Percentiles rank a stretch among this genome's conserved stretches.
Evolutionary conservation across 2,113 vertebrate species (phyloP).

Genomic region (Chionodraco myersi): DNA sequence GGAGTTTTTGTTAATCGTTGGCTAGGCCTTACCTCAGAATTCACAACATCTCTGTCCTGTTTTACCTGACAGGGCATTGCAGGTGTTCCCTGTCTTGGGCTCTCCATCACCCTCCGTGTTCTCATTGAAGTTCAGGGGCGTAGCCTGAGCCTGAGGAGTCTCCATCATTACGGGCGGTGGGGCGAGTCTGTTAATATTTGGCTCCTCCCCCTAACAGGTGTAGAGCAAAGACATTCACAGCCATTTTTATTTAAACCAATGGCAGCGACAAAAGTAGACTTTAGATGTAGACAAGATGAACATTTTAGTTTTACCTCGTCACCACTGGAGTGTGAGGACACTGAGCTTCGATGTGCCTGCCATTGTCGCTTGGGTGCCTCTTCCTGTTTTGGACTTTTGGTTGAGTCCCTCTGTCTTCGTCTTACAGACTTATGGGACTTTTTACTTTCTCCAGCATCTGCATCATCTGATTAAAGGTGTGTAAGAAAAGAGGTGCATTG

Average conservation of each 20-base stretch:
- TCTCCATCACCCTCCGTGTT: slow-evolving; percentile 73
- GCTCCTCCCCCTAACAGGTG: slow-evolving; percentile 65
- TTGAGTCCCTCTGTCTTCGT: slow-evolving; percentile 68
- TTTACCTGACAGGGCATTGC: slow-evolving; percentile 92
- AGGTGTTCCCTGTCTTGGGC: slow-evolving; percentile 84
- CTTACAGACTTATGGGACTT: slow-evolving; percentile 78
- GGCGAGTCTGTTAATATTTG: slow-evolving; percentile 72
- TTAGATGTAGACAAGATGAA: background rate
- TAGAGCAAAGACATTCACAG: background rate
- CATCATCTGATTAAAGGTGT: slow-evolving; percentile 80
- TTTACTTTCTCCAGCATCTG: slow-evolving; percentile 83
- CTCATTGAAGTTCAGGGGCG: slow-evolving; percentile 54
- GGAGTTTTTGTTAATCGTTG: background rate
- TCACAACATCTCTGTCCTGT: rapidly evolving
- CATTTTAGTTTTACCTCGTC: slow-evolving; percentile 73
- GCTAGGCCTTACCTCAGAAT: background rate
- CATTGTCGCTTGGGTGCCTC: slow-evolving; percentile 69
- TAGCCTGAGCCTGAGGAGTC: slow-evolving; percentile 80
- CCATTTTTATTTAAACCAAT: background rate
- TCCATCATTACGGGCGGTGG: slow-evolving; percentile 77
- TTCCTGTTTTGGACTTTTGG: slow-evolving; percentile 71
- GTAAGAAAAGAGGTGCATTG: background rate
- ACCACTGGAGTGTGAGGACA: slow-evolving; percentile 88
- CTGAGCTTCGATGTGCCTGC: slow-evolving; percentile 78
- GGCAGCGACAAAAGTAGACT: background rate